Percentiles rank a stretch among this genome's conserved stretches.
Evolutionary conservation across 2,888 invertebrate species (phyloP).

Genomic region (Trichopria drosophilae): DNA sequence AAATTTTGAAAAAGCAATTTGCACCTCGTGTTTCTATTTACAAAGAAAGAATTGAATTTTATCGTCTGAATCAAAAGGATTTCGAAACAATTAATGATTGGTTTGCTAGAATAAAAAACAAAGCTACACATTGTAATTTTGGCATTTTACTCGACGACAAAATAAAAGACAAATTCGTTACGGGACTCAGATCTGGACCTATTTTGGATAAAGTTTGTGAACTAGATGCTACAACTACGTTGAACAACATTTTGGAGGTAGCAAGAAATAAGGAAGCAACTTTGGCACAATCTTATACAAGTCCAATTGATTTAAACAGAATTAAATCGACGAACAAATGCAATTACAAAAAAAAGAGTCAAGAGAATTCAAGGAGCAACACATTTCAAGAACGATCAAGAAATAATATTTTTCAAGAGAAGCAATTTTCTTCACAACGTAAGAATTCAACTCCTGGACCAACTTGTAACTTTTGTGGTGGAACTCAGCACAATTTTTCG

Average conservation of each 20-base stretch:
- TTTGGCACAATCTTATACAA: not conserved
- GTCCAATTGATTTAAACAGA: not conserved
- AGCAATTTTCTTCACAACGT: no score
- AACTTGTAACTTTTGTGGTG: slow-evolving; percentile 23
- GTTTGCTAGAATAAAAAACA: no score
- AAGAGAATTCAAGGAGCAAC: no score
- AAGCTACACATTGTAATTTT: no score
- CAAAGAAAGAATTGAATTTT: slow-evolving; percentile 23
- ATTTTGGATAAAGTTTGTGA: slow-evolving; percentile 30
- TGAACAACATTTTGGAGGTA: slow-evolving; percentile 21
- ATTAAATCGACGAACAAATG: no score
- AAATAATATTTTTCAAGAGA: no score
- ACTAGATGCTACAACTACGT: slow-evolving; percentile 17
- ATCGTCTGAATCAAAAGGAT: no score
- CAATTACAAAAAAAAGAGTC: no score
- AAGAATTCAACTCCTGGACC: no score
- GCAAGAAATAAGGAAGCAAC: slow-evolving; percentile 30
- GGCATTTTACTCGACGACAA: no score
- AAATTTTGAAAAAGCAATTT: slow-evolving; percentile 27
- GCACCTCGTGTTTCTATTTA: slow-evolving; percentile 26
- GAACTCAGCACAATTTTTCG: slow-evolving; percentile 16
- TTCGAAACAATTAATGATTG: no score
- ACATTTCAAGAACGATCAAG: no score
- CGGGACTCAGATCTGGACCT: slow-evolving; percentile 17
- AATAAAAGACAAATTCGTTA: slow-evolving; percentile 35